Evolutionary conservation across 2,113 vertebrate species (phyloP).

Genomic region (Agapornis roseicollis): DNA sequence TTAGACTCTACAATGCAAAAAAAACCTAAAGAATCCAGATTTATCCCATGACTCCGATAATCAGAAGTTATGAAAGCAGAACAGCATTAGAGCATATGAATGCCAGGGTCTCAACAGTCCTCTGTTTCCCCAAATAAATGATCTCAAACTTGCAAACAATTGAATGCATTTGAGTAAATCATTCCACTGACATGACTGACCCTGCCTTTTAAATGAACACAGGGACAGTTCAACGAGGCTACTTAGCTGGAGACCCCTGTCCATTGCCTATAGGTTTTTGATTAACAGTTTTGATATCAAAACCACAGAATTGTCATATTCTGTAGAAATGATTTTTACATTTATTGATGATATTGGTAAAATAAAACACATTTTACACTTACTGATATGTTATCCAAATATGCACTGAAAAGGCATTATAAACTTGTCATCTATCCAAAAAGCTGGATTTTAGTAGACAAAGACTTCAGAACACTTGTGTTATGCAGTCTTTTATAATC

Average conservation of each 20-base stretch:
- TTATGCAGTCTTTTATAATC: conserved; percentile 8
- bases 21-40: background rate
- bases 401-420: background rate
- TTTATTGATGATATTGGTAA: background rate
- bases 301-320: background rate
- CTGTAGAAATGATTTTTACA: background rate
- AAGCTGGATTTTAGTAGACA: background rate
- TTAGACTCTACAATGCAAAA: background rate
- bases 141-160: background rate
- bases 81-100: background rate
- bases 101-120: background rate
- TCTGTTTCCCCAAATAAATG: background rate
- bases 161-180: background rate
- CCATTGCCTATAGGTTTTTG: background rate
- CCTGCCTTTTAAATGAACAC: background rate
- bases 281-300: background rate
- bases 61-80: background rate
- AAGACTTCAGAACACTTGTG: background rate
- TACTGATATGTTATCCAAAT: background rate
- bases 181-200: background rate
- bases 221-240: background rate
- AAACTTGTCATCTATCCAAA: conserved; percentile 14
- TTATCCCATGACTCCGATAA: background rate
- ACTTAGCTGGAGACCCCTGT: background rate
- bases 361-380: background rate